Evolutionary conservation across 2,797 vertebrate genomes (phyloP), one percentile per base, ranked within the genome.

Genomic region (Falco concolor): DNA sequence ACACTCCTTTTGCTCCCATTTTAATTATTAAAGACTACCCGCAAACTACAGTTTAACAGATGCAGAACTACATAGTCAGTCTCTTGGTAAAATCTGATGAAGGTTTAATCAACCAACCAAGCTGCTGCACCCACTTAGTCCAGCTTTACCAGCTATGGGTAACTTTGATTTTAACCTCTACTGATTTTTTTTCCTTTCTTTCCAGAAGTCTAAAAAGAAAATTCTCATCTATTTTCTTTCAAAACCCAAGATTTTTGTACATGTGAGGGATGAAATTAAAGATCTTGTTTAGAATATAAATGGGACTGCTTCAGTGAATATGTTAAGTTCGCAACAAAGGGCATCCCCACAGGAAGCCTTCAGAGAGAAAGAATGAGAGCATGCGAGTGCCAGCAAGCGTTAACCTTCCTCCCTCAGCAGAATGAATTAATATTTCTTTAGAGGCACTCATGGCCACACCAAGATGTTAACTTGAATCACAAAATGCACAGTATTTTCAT

Each of bases 271-370:
- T 27, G 63, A 90, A 92, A 78, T 79, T 64, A 64, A 93, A 84
- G 60, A 45, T 17, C 93, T 77, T 65, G 57, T 38, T 92, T 85
- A 87, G 89, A 90, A 90, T 80, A 79, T 76, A 91, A 95, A 94
- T 87, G 84, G 87, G 75, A 80, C 69, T 91, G 75, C 72, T 93
- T 96, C 79, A 84, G 54, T 89, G 94, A 86, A 73, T 93, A 80
- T 42, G 89, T 87, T 93, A 84, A 89, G 78, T 30, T 87, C 2
- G 9, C 79, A 91, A 89, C 89, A 95, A 95, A 85, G 68, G 47
- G 56, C 82, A 93, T 64, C 86, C 77, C 77, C 57, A 40, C 83
- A 45, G 38, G 90, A 75, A 86, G 92, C 83, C 83, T 95, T 88
- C 40, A 30, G 64, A 92, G 59, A 92, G 87, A 87, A 96, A 87